Base-by-base conservation (phyloP, 2,888 invertebrate genomes). In the Eretmocerus hayati region DNA sequence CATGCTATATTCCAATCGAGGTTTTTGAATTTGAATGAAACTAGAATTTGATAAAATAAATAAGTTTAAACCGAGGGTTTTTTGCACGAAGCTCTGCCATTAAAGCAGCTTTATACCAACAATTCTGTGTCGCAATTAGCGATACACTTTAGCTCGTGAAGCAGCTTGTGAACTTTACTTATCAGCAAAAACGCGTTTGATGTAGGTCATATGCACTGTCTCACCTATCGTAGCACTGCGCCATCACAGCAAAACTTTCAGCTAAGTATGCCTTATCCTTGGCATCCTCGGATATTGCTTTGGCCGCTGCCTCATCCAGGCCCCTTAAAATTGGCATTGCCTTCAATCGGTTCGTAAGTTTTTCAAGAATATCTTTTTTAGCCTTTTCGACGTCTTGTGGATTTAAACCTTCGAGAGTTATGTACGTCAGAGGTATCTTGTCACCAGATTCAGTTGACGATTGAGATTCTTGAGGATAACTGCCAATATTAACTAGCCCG, bases 401-500 rank as follows among this genome's bases (percentile, higher is more conserved):
- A 16, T 26, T 32, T 18, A 31, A 40, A 9, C 63, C 62, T 38
- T 66, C 66, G 11, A 67, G 52, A 4, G 59, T 61, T 4, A 67
- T 60, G 39, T 48, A 54, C 5, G 66, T 66, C 13, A 19, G 39
- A 9, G 31, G 5, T 37, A 9, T 13, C 15, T n/a, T 6, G n/a
- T n/a, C n/a, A n/a, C n/a, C n/a, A n/a, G n/a, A n/a, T n/a, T n/a
- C n/a, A n/a, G n/a, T n/a, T n/a, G n/a, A n/a, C n/a, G n/a, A n/a
- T n/a, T n/a, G n/a, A n/a, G n/a, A n/a, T n/a, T n/a, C n/a, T 51
- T 66, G 65, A 1, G 66, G 65, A 46, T 67, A 66, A 54, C 67
- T 66, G 21, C 66, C 66, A 38, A 67, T 58, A 16, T 48, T 54
- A 2, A 67, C 60, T 36, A 38, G 43, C 32, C 48, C 52, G 11